Evolutionary conservation across 1,140 invertebrate genomes (phyloP).

Genomic region (Bombus ignitus): DNA sequence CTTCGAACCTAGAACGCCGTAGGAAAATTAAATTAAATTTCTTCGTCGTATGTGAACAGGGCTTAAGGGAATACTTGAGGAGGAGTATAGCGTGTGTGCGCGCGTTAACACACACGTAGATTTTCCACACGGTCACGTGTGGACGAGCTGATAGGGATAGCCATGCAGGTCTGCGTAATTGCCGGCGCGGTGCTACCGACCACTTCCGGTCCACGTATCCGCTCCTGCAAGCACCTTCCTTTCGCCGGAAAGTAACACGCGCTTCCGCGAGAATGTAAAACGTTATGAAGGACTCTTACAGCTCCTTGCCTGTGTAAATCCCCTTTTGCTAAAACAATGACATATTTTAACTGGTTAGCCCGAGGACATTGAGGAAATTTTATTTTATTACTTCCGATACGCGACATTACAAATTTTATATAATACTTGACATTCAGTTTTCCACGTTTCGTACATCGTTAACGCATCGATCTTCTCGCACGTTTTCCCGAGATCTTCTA

Average conservation of each 20-base stretch:
- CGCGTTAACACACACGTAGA: not conserved
- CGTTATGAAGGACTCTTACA: not conserved
- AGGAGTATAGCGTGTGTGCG: not conserved
- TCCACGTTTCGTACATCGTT: not conserved
- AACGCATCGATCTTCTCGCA: not conserved
- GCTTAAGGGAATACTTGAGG: slow-evolving; percentile 2
- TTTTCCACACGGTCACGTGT: slow-evolving; percentile 53
- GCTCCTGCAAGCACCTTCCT: slow-evolving; percentile 77
- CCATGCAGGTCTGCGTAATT: slow-evolving; percentile 76
- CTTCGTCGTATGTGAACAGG: not conserved
- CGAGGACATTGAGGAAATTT: not conserved
- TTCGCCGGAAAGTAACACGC: slow-evolving; percentile 48
- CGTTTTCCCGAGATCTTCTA: not conserved
- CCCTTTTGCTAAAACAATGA: not conserved
- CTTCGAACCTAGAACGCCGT: not conserved
- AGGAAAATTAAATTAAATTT: not conserved
- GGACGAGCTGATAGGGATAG: slow-evolving; percentile 72
- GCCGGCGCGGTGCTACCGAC: slow-evolving; percentile 75
- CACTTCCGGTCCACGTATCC: slow-evolving; percentile 80
- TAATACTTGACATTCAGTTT: accelerated
- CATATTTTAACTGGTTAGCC: not conserved
- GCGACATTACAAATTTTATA: not conserved
- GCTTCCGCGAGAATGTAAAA: slow-evolving; percentile 32
- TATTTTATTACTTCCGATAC: not conserved
- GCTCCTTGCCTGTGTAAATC: not conserved